Conservation (phyloP, 2,888 invertebrate species). For the Aleiodes alternator region DNA sequence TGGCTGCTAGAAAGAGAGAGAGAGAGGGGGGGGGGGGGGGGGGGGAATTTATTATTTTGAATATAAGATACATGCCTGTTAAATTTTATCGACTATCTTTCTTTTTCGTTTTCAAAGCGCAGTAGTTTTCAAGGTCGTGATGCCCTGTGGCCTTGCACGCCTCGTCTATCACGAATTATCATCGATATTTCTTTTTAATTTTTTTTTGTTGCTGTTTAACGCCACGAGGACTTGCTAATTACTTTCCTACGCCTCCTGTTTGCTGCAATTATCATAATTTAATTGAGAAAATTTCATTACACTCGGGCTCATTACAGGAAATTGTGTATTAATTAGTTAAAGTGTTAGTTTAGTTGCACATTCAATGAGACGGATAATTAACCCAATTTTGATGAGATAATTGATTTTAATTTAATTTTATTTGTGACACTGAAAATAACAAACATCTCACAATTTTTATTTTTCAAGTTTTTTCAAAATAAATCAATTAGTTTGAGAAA, state of each 20-base stretch:
- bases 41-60: background rate
- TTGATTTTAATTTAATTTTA: no score
- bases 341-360: no score
- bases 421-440: no score
- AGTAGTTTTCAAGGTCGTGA: constrained; percentile 33
- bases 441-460: no score
- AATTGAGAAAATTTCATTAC: background rate
- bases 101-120: constrained; percentile 11
- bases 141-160: constrained; percentile 37
- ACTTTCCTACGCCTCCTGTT: background rate
- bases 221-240: background rate
- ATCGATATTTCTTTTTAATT: constrained; percentile 5
- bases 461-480: no score
- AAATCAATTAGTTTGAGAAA: no score
- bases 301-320: no score
- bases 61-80: background rate
- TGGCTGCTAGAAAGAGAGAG: background rate
- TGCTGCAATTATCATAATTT: background rate
- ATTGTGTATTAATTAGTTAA: no score
- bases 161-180: constrained; percentile 30
- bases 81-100: constrained; percentile 18
- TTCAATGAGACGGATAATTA: no score
- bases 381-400: no score
- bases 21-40: no score
- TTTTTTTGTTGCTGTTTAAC: background rate